These are phyloP conservation scores for Siniperca scherzeri DNA, from an alignment of 2,797 vertebrate genomes.

Conservation along the genomic window DNA sequence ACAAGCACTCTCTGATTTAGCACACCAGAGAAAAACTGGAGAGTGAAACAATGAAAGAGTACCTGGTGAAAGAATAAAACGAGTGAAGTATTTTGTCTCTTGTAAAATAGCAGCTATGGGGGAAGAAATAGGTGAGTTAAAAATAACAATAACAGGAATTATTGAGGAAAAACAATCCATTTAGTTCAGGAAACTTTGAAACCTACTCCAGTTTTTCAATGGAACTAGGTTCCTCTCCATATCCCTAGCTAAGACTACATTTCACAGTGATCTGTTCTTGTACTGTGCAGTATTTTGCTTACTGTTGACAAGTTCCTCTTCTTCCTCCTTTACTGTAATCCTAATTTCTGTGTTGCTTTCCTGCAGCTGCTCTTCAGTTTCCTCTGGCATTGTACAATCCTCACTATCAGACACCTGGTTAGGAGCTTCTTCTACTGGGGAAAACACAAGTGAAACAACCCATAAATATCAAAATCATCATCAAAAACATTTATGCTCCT, in stretches of 20 bases:
- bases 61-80: too few species aligned
- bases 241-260: neutral
- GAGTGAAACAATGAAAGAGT: neutral
- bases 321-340: constrained; percentile 77
- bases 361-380: constrained; percentile 43
- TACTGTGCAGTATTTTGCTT: constrained; percentile 7
- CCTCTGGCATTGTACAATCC: constrained; percentile 34
- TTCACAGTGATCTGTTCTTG: too few species aligned
- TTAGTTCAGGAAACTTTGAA: neutral
- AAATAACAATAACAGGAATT: neutral
- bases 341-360: constrained; percentile 62
- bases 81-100: neutral
- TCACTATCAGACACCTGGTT: constrained; percentile 44
- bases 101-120: neutral
- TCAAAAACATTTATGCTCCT: neutral
- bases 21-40: neutral
- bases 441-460: constrained; percentile 7
- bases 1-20: too few species aligned
- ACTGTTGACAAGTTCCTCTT: constrained; percentile 69
- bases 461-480: neutral
- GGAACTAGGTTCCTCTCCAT: neutral
- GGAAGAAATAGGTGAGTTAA: neutral
- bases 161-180: neutral
- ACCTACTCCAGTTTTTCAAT: neutral
- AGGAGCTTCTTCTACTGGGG: constrained; percentile 47